These are phyloP conservation scores for Eonycteris spelaea DNA, from an alignment of 2,113 vertebrate species.

Conservation along the genomic window DNA sequence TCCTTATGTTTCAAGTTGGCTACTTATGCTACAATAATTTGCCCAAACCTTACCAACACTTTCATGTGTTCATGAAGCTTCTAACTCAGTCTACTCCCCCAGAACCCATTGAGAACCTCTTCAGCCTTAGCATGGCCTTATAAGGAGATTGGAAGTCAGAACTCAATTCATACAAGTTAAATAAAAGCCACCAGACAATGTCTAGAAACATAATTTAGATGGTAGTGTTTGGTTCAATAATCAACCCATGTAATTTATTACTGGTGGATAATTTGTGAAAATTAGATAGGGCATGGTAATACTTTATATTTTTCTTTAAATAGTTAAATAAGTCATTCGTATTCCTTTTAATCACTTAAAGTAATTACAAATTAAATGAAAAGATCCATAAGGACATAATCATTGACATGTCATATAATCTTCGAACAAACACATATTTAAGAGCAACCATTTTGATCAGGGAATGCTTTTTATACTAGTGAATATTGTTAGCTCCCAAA, in stretches of 20 bases:
- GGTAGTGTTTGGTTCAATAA: neutral
- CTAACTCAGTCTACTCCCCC: neutral
- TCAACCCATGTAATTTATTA: neutral
- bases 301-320: constrained; percentile 9
- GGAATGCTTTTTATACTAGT: constrained; percentile 12
- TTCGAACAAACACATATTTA: neutral
- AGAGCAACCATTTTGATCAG: neutral
- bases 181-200: neutral
- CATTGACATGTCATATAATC: neutral
- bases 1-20: neutral
- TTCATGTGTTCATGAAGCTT: neutral
- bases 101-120: neutral
- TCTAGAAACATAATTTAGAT: neutral
- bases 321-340: neutral
- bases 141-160: neutral
- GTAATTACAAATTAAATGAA: constrained; percentile 37
- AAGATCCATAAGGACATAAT: neutral
- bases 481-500: constrained; percentile 1
- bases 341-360: constrained; percentile 36
- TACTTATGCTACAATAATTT: neutral
- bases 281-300: neutral
- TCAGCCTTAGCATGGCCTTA: neutral
- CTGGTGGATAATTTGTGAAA: constrained; percentile 22
- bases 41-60: neutral
- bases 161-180: neutral